Evolutionary conservation across 2,888 invertebrate species (phyloP), one percentile per base, ranked within the genome.

Genomic region (Clanis bilineata): DNA sequence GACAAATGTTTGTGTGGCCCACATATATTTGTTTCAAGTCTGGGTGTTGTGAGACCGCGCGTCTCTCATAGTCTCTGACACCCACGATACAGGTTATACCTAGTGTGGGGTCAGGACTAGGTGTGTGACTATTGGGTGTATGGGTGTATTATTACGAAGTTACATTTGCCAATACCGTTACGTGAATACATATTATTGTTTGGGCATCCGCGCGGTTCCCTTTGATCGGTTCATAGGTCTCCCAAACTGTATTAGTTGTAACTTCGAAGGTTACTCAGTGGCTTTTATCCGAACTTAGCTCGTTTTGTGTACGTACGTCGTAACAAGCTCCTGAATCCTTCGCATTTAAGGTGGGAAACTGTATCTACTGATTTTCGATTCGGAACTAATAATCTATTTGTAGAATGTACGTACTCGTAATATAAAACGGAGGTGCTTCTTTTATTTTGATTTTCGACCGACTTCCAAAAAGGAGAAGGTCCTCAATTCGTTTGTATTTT

Each of bases 201-300:
- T 62, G 21, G 41, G 38, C 15, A 56, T 51, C 22, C 43, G n/a
- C 43, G 45, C 23, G 36, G 36, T 56, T 59, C 28, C 60, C 56
- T 60, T 60, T 58, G 56, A 58, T 32, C 56, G 57, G 57, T 62
- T 62, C 59, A 57, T 54, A 36, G 64, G 62, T 58, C 59, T 57
- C 59, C 64, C 63, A 61, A 64, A 63, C 57, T 58, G 61, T 60
- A 62, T 65, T 62, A 66, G 58, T 63, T 58, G 54, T 10, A 66
- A 68, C 59, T 64, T 64, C 22, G 64, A 64, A 68, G 70, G 70
- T 59, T 59, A 58, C 39, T 39, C 41, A 56, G 62, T 32, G 45
- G 63, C 59, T 59, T 64, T 66, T 67, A 70, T 70, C 67, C 62
- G 51, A 71, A 71, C 65, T 71, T 71, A 58, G 62, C 65, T 63